Base-by-base conservation (phyloP, 30 jellyfish, hydroid and myxozoan species). In the Hydractinia echinata region DNA sequence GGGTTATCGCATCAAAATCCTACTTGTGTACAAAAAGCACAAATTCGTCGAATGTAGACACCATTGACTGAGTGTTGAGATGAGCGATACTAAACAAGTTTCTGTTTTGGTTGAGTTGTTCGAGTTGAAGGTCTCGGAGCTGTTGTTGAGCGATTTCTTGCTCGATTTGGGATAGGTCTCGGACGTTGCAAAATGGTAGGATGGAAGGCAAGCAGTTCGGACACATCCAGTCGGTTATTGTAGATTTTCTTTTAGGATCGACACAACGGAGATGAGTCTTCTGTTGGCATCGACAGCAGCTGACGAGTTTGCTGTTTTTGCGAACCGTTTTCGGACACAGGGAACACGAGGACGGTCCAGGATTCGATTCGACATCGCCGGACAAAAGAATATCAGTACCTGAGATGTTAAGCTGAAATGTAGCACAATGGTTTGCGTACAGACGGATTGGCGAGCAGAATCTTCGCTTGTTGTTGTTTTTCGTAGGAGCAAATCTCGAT, bases 11-110 rank as follows among this genome's bases (percentile, higher is more conserved):
- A 53, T 87, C 87, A 66, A 81, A 87, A 56, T 87, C 86, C 44
- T 87, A 87, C 79, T 76, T 73, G 68, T 86, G 85, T 54, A 79
- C 70, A 51, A 83, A 73, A 53, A 79, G 61, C 44, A 86, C 20
- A 15, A 79, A 58, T 70, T 86, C 95, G 77, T 78, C 86, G 51
- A 86, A 71, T 52, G 76, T 8, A 86, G 95, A 86, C 61, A 86
- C 67, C 86, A 86, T 67, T 61, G 87, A 73, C 79, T 86, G 95
- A 10, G 86, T 79, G 61, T 86, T 79, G 51, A 86, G 30, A 72
- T 86, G 88, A 76, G 76, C 56, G 83, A 54, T 54, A 72, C 66
- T 77, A 64, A 76, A 18, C 69, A 58, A 58, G 69, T 58, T 13
- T 58, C 3, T 3, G 19, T 58, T 58, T 67, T 67, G 78, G 11